Base-by-base conservation (phyloP, 2,888 invertebrate genomes). In the Amphipyra berbera region DNA sequence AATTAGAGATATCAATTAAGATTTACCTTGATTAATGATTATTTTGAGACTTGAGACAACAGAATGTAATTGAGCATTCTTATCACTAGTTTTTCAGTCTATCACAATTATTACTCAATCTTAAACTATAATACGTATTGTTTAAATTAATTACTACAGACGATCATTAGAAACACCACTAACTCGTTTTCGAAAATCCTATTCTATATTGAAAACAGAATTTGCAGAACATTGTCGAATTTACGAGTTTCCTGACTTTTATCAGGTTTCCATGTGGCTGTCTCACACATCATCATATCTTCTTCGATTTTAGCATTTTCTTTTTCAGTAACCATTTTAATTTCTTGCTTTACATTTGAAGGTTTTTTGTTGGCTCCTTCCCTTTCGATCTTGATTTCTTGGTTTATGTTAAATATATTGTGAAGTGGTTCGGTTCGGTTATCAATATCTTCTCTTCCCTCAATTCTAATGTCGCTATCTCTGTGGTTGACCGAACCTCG, bases 351-450 rank as follows among this genome's bases (percentile, higher is more conserved):
- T 0, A 89, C 67, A 56, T 73, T 83, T 10, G 83, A 71, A 9
- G 77, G 72, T 10, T 76, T 64, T 33, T 81, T 81, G 14, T 82
- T 82, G 9, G 58, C 62, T 14, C 79, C 70, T 9, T 83, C 82
- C 52, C 79, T 85, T 44, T 90, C 91, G 4, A 95, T 73, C 57
- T 92, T 93, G 0, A 95, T 88, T 81, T 94, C 94, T 83, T 95
- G 95, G 44, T 91, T 93, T 1, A 95, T 95, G 61, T 95, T 92
- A 57, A 95, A 95, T 50, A 95, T 81, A 47, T 92, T 94, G 21
- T 89, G 89, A 0, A 89, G 86, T 13, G 84, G 66, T 7, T 83
- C 81, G 9, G 76, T 64, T 50, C 66, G 78, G 6, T 82, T 79
- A 21, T 88, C 45, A 7, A 7, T 8, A 13, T 81, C 84, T 13